Evolutionary conservation across 1,140 invertebrate species (phyloP).

Genomic region (Drosophila pandora): DNA sequence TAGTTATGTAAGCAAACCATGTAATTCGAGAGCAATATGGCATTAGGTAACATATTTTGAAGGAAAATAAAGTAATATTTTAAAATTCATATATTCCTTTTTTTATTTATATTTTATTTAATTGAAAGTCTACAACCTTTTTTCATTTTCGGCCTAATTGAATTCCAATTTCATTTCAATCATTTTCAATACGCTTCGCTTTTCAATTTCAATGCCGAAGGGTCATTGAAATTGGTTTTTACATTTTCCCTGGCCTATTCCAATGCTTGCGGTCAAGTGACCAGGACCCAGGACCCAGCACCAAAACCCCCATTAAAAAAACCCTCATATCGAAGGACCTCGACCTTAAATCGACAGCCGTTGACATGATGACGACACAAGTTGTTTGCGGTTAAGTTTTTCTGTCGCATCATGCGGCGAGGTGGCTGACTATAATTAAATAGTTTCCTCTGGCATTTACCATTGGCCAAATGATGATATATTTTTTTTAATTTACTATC

Average conservation of each 20-base stretch:
- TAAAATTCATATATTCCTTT: background rate
- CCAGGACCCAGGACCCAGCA: conserved; percentile 13
- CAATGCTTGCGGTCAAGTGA: conserved; percentile 61
- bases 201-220: conserved; percentile 58
- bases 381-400: conserved; percentile 40
- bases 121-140: conserved; percentile 7
- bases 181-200: conserved; percentile 64
- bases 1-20: background rate
- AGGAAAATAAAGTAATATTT: no score
- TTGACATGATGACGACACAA: conserved; percentile 48
- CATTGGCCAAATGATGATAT: conserved; percentile 48
- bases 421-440: conserved; percentile 53
- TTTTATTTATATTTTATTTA: background rate
- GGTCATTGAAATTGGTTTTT: conserved; percentile 52
- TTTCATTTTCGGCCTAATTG: conserved; percentile 43
- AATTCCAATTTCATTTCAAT: conserved; percentile 70
- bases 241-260: conserved; percentile 58
- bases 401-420: conserved; percentile 39
- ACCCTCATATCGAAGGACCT: background rate
- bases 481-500: background rate
- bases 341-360: conserved; percentile 19
- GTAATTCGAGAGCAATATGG: no score
- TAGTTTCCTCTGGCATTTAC: conserved; percentile 23
- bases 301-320: background rate
- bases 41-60: no score